Percentiles rank a stretch among this genome's conserved stretches.
phyloP scores from a whole-genome alignment of 2,797 vertebrate genomes.

The Falco novaeseelandiae region DNA sequence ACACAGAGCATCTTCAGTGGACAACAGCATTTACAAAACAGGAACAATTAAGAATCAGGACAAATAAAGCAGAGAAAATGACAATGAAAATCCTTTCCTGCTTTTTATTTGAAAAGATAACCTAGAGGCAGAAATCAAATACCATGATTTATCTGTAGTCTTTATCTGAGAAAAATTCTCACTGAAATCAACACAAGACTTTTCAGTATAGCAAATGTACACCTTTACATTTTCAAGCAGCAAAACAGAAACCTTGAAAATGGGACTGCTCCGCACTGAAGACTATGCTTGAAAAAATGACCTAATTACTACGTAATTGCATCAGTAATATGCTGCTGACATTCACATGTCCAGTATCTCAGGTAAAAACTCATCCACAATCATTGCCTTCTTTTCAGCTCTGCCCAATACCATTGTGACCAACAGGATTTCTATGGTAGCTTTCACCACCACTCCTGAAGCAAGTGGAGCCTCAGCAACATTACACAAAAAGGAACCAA shows the following conservation, averaged over 20 bases:
- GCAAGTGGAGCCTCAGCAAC: background rate
- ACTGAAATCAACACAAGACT: background rate
- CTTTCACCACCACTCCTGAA: background rate
- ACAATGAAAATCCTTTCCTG: background rate
- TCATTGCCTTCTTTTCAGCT: background rate
- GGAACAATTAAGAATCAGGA: background rate
- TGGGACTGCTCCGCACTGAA: background rate
- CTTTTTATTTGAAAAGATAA: background rate
- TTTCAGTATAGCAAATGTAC: background rate
- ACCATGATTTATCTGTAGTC: background rate
- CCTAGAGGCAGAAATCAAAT: background rate
- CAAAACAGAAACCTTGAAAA: background rate
- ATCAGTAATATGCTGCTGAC: background rate
- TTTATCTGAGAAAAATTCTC: background rate
- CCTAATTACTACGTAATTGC: background rate
- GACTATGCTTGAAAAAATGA: background rate
- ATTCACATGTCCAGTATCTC: background rate
- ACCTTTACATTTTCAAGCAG: background rate
- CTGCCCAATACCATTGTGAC: background rate
- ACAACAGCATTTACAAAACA: background rate
- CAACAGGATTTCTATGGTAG: background rate
- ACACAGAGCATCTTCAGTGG: background rate
- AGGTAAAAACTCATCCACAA: background rate
- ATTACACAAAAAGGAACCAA: background rate
- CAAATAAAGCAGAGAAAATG: background rate